Evolutionary conservation across 2,797 vertebrate genomes (phyloP).

Genomic region (Cetoscarus ocellatus): DNA sequence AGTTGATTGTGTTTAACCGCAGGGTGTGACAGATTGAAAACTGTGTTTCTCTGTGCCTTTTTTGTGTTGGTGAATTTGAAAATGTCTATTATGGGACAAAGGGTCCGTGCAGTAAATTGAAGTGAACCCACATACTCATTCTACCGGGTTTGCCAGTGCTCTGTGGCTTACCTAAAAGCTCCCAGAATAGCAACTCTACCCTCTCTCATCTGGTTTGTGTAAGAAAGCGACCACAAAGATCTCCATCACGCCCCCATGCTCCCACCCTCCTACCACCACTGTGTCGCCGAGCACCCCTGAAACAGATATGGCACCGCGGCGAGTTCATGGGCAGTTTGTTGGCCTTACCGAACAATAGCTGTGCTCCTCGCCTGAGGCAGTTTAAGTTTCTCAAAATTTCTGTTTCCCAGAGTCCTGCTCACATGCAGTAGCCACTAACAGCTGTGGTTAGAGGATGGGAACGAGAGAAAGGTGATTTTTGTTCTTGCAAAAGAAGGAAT

Average conservation of each 20-base stretch:
- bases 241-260: conserved; percentile 48
- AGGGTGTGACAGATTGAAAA: conserved; percentile 34
- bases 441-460: conserved; percentile 58
- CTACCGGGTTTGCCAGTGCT: conserved; percentile 57
- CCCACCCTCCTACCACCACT: conserved; percentile 57
- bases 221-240: conserved; percentile 72
- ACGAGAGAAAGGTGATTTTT: conserved; percentile 52
- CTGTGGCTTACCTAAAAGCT: conserved; percentile 72
- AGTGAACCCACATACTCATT: conserved; percentile 53
- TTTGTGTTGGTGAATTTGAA: conserved; percentile 26
- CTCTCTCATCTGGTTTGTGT: conserved; percentile 81
- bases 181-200: conserved; percentile 71
- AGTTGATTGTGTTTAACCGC: conserved; percentile 31
- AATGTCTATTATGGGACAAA: conserved; percentile 24
- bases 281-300: conserved; percentile 61
- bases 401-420: conserved; percentile 60
- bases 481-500: conserved; percentile 61
- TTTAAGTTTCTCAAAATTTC: conserved; percentile 68
- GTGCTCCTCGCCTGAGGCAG: conserved; percentile 54
- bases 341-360: conserved; percentile 74
- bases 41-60: conserved; percentile 23
- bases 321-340: conserved; percentile 72
- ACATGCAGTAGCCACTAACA: conserved; percentile 51
- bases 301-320: conserved; percentile 76
- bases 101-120: conserved; percentile 43